Base-by-base conservation (phyloP, 2,113 vertebrate genomes). In the Forbesichthys papilliferus region DNA sequence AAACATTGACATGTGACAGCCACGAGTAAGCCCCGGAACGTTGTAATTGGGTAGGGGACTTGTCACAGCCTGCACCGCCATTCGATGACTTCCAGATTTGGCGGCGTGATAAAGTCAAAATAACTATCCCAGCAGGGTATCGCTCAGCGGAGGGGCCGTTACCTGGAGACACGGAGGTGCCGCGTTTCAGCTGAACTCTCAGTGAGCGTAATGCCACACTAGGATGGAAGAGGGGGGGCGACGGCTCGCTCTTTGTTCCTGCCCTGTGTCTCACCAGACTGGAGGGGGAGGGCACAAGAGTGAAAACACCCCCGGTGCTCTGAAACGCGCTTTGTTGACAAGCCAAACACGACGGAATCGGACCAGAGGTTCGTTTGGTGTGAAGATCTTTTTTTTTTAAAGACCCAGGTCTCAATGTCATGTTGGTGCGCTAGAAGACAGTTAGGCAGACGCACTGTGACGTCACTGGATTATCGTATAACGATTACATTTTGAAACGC, bases 171-270 rank as follows among this genome's bases (percentile, higher is more conserved):
- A 91, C 78, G 69, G 78, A 69, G 90, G 90, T 92, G 91, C 90
- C 18, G 68, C 77, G 90, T 92, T 92, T 91, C 91, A 90, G 84
- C 62, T 90, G 90, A 91, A 90, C 89, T 90, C 82, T 74, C 83
- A 86, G 82, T 86, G 79, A 85, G 85, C 75, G 90, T 90, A 92
- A 92, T 84, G 86, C 77, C 90, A 92, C 85, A 91, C 88, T 84
- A 27, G 27, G 27, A 27, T 27, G 27, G 27, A 27, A 27, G 27
- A 20, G 27, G 27, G 36, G 36, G 3, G 74, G 78, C 71, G 88
- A 79, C 76, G 82, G 65, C 76, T 20, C 81, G 20, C 82, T 83
- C 85, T 88, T 85, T 88, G 84, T 89, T 86, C 80, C 42, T 58
- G 36, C 73, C 66, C 59, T 78, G 86, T 89, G 79, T 87, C 87